Percentiles rank a stretch among this genome's conserved stretches.
Conservation (phyloP, 2,797 vertebrate genomes). For the Lepus townsendii region DNA sequence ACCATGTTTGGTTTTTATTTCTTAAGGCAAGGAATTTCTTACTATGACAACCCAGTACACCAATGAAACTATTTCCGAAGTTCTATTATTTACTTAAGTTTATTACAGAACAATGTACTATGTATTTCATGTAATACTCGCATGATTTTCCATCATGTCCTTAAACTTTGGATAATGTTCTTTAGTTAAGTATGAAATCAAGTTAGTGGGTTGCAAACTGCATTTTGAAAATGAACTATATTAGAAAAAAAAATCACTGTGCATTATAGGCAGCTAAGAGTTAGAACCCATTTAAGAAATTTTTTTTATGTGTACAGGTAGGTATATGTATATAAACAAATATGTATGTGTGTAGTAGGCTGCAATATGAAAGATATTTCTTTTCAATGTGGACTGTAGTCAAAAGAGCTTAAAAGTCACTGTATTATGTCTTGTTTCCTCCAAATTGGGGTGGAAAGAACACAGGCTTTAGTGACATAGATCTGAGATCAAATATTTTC, state of each 20-base stretch:
- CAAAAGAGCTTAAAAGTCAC: not conserved
- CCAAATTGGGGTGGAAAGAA: slow-evolving; percentile 9
- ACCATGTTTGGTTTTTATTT: slow-evolving; percentile 42
- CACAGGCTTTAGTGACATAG: not conserved
- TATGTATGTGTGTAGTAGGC: not conserved
- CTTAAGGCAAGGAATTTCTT: slow-evolving; percentile 49
- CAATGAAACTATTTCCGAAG: slow-evolving; percentile 42
- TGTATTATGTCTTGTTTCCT: not conserved
- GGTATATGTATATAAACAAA: not conserved
- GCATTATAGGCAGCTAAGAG: not conserved
- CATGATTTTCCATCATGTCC: slow-evolving; percentile 8
- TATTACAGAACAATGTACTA: not conserved
- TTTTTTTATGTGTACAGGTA: not conserved
- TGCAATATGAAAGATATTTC: slow-evolving; percentile 17
- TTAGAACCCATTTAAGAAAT: not conserved
- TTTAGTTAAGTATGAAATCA: slow-evolving; percentile 43
- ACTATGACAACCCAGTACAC: not conserved
- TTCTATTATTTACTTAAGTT: slow-evolving; percentile 38
- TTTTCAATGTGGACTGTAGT: not conserved
- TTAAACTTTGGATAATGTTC: slow-evolving; percentile 5
- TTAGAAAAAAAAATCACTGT: not conserved
- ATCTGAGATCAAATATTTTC: not conserved
- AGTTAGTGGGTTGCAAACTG: not conserved
- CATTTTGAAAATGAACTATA: slow-evolving; percentile 44
- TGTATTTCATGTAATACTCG: slow-evolving; percentile 31